Conservation (phyloP, 1,140 invertebrate genomes). For the Doryteuthis pealeii region DNA sequence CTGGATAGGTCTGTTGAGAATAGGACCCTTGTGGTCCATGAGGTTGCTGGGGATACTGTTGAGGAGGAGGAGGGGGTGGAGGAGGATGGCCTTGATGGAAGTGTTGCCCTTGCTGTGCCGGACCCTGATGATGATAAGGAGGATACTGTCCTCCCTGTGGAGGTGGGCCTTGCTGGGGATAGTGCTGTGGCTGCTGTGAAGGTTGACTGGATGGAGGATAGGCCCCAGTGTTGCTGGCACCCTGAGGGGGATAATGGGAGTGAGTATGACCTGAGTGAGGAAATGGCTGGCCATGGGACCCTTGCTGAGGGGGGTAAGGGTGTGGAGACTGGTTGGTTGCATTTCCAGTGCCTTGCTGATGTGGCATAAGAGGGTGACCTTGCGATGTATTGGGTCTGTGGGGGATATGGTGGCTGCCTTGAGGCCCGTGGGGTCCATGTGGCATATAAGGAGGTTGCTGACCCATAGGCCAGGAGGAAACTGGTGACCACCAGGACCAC, state of each 20-base stretch:
- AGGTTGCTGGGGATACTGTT: slow-evolving; percentile 8
- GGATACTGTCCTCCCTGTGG: slow-evolving; percentile 3
- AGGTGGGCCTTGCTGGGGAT: not conserved
- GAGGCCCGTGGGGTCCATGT: slow-evolving; percentile 9
- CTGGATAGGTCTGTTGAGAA: not conserved
- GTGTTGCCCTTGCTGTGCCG: slow-evolving; percentile 4
- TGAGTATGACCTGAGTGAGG: not conserved
- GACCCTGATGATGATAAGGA: slow-evolving; percentile 7
- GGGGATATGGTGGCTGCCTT: not conserved
- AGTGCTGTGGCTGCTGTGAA: not conserved
- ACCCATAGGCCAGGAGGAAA: slow-evolving; percentile 6
- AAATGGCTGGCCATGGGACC: not conserved
- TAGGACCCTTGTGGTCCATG: slow-evolving; percentile 4
- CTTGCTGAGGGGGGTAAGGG: slow-evolving; percentile 12
- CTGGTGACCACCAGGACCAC: not conserved
- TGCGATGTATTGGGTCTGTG: not conserved
- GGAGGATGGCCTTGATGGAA: slow-evolving; percentile 8
- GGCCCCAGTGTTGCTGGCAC: not conserved
- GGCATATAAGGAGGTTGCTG: slow-evolving; percentile 7
- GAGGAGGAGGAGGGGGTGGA: no score
- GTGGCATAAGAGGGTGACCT: slow-evolving; percentile 4
- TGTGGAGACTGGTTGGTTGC: not conserved
- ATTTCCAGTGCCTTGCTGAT: not conserved
- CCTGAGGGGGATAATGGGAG: slow-evolving; percentile 16
- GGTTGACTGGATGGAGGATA: slow-evolving; percentile 12